Evolutionary conservation across 2,888 invertebrate genomes (phyloP), one percentile per base, ranked within the genome.

Genomic region (Patella depressa): DNA sequence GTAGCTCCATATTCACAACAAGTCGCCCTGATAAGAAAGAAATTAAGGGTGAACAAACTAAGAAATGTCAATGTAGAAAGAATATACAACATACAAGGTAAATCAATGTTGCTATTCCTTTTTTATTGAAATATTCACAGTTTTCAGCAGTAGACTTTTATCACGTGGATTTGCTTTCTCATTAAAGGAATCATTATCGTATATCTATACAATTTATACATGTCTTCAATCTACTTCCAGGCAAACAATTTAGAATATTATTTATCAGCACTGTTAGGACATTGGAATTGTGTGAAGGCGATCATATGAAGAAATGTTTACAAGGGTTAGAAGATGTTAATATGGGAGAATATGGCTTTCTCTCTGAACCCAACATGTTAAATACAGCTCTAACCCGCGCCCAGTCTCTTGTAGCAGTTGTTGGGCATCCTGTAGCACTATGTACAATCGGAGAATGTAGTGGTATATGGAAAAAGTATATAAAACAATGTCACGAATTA

Each of bases 311-410:
- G 53, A 75, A 76, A 19, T 78, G 82, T 11, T 54, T 81, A 24
- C 79, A 82, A 9, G 74, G 81, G 29, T 83, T 83, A 12, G 83
- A 82, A 53, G 88, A 88, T 71, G 87, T 86, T 11, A 87, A 88
- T 29, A 77, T 82, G 17, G 84, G 86, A 17, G 88, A 89, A 76
- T 87, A 87, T 76, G 90, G 89, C 24, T 90, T 91, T 80, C 83
- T 90, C 55, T 88, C 89, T 5, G 89, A 91, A 75, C 79, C 84
- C 7, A 90, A 90, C 78, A 84, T 91, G 45, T 83, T 91, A 19
- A 91, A 91, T 82, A 90, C 91, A 2, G 90, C 90, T 3, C 79
- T 91, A 53, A 90, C 90, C 0, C 79, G 90, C 57, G 88, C 91
- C 19, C 86, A 90, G 82, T 89, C 88, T 0, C 81, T 87, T 55